A percentile compares a stretch with the other conserved stretches of the same genome.
phyloP scores from a whole-genome alignment of 2,797 vertebrate species.

The Pangasius macronema region DNA sequence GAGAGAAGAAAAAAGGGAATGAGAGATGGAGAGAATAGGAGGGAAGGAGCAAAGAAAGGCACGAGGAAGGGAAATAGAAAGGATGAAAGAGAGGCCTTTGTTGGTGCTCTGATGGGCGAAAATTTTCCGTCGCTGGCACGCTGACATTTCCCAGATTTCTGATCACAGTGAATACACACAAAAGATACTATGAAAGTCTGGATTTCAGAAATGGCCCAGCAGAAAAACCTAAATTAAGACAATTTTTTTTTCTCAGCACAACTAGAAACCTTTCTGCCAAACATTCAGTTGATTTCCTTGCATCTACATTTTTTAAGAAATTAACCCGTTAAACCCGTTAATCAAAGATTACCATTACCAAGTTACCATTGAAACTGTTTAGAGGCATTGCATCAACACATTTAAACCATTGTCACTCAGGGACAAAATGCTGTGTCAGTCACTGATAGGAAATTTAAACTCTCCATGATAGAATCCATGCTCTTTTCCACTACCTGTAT shows the following conservation, averaged over 20 bases:
- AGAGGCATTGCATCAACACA: not conserved
- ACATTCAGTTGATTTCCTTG: not conserved
- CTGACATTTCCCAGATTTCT: conserved; percentile 57
- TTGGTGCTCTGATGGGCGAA: conserved; percentile 60
- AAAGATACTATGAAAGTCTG: conserved; percentile 21
- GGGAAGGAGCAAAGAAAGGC: conserved; percentile 47
- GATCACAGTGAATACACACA: conserved; percentile 50
- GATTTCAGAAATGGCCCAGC: conserved; percentile 39
- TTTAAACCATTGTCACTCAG: not conserved
- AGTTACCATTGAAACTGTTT: not conserved
- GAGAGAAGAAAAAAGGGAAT: conserved; percentile 51
- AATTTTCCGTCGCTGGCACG: conserved; percentile 60
- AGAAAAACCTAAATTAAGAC: not conserved
- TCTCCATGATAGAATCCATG: not conserved
- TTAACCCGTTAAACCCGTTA: not conserved
- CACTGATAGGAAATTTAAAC: not conserved
- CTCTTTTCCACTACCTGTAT: not conserved
- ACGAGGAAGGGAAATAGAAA: conserved; percentile 43
- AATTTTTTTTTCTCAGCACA: conserved; percentile 24
- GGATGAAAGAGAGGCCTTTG: conserved; percentile 49
- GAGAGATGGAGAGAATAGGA: conserved; percentile 36
- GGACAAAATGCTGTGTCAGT: not conserved
- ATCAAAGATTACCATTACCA: not conserved
- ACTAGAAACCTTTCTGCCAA: not conserved
- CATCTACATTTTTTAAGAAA: not conserved